Conservation (phyloP, 2,113 vertebrate species). For the Psilopogon haemacephalus region DNA sequence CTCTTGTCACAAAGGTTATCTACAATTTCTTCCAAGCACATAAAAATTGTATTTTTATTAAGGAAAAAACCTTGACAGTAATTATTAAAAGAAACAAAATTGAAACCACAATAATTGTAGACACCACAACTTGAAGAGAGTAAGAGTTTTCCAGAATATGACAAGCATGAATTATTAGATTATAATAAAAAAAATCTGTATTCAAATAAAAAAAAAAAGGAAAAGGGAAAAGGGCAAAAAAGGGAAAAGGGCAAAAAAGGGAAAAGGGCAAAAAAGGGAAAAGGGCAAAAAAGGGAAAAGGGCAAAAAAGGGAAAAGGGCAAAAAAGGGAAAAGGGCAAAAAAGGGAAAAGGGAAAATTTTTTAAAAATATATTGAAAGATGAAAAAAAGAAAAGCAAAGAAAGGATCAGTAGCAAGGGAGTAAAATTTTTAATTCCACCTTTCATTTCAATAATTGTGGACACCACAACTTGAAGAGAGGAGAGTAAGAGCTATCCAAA, state of each 20-base stretch:
- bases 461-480: not conserved
- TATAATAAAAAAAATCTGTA: not conserved
- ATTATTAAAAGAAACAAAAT: not conserved
- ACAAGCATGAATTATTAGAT: not conserved
- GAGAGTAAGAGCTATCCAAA: not conserved
- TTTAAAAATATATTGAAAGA: too few relatives aligned
- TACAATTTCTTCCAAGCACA: not conserved
- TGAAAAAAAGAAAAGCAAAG: too few relatives aligned
- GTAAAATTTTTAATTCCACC: too few relatives aligned
- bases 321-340: too few relatives aligned
- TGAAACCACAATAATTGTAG: not conserved
- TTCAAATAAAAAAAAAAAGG: too few relatives aligned
- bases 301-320: too few relatives aligned
- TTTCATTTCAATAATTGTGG: not conserved
- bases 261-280: too few relatives aligned
- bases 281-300: too few relatives aligned
- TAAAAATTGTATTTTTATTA: not conserved
- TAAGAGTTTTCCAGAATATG: not conserved
- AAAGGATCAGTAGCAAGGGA: too few relatives aligned
- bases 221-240: too few relatives aligned
- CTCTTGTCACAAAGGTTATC: not conserved
- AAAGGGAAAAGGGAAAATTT: too few relatives aligned
- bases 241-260: too few relatives aligned
- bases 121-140: not conserved
- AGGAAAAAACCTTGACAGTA: not conserved